Percentiles rank a stretch among this genome's conserved stretches.
Evolutionary conservation across 2,797 vertebrate genomes (phyloP).

Genomic region (Mus caroli): DNA sequence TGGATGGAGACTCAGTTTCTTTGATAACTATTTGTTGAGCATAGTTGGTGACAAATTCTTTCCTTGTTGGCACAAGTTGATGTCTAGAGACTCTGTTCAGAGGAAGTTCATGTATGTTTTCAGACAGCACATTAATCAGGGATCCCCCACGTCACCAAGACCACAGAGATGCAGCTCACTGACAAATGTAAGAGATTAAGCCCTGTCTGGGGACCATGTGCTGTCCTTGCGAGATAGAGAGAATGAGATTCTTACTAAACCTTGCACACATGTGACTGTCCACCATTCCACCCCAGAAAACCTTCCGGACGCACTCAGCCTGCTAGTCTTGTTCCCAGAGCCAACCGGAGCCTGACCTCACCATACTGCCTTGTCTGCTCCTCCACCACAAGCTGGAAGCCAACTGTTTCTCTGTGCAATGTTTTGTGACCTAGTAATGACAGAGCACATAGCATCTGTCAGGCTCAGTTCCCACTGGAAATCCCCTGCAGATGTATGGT

Average conservation of each 20-base stretch:
- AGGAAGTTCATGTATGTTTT: conserved; percentile 12
- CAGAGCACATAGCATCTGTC: neutral
- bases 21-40: conserved; percentile 15
- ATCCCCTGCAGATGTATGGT: neutral
- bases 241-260: neutral
- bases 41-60: neutral
- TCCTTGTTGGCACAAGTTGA: neutral
- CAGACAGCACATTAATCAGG: neutral
- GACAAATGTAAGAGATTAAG: neutral
- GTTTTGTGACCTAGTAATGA: neutral
- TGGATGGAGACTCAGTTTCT: neutral
- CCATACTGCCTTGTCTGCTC: neutral
- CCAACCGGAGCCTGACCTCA: fast-evolving
- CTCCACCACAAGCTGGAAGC: neutral
- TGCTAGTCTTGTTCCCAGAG: neutral
- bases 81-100: conserved; percentile 6
- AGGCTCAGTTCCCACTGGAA: neutral
- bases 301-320: neutral
- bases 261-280: too few relatives aligned
- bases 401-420: neutral
- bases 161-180: too few relatives aligned
- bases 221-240: neutral
- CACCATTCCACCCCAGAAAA: neutral
- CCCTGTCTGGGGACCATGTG: neutral
- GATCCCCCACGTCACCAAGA: neutral